Evolutionary conservation across 2,888 invertebrate species (phyloP).

Genomic region (Psylliodes chrysocephalus): DNA sequence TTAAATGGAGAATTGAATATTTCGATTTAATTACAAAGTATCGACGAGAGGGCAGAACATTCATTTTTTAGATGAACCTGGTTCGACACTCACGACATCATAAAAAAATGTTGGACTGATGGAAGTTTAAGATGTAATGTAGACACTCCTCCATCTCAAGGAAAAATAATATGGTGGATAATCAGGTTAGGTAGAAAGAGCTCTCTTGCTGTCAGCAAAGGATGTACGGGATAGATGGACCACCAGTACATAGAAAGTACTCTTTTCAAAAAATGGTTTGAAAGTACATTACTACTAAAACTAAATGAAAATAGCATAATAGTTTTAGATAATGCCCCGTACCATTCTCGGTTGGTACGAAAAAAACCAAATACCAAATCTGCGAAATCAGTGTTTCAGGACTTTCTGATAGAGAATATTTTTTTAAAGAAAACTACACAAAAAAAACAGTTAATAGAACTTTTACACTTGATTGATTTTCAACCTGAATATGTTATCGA

Average conservation of each 20-base stretch:
- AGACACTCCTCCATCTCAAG: conserved; percentile 34
- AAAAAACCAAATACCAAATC: not conserved
- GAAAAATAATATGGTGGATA: conserved; percentile 40
- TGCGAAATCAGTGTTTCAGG: too few species aligned
- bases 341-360: not conserved
- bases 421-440: too few species aligned
- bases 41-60: conserved; percentile 23
- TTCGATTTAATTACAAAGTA: not conserved
- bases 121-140: conserved; percentile 30
- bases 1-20: too few species aligned
- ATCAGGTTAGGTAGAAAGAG: conserved; percentile 39
- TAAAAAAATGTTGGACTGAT: conserved; percentile 41
- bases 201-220: conserved; percentile 38
- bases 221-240: not conserved
- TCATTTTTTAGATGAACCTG: conserved; percentile 45
- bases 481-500: too few species aligned
- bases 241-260: not conserved
- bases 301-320: too few species aligned
- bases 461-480: too few species aligned
- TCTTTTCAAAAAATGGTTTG: not conserved
- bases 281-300: too few species aligned
- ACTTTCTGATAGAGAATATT: too few species aligned
- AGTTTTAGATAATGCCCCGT: too few species aligned
- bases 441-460: too few species aligned
- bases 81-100: conserved; percentile 43